phyloP scores from a whole-genome alignment of 2,888 invertebrate genomes.

The Mimumesa dahlbomi region DNA sequence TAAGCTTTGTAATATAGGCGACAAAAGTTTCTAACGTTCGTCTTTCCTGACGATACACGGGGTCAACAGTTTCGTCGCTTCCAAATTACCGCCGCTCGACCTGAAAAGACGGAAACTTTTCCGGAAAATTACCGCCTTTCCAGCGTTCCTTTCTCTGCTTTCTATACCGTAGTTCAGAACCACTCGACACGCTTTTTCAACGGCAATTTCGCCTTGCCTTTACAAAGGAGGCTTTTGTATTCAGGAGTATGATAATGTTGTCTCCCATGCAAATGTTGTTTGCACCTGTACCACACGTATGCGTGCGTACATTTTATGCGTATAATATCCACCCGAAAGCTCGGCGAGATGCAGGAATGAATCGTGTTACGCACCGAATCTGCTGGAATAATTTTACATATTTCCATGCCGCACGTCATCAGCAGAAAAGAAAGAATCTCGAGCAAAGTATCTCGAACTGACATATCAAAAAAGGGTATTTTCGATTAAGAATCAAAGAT shows the following conservation, averaged over 20 bases:
- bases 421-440: background rate
- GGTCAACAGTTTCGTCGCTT: conserved; percentile 50
- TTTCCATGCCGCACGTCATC: conserved; percentile 13
- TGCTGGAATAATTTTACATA: conserved; percentile 58
- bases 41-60: conserved; percentile 30
- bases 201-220: conserved; percentile 51
- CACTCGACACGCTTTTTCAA: conserved; percentile 62
- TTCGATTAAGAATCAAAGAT: too few species aligned
- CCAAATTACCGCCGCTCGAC: conserved; percentile 51
- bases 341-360: conserved; percentile 1
- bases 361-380: conserved; percentile 10
- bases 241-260: conserved; percentile 68
- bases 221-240: conserved; percentile 65
- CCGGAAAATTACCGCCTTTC: conserved; percentile 42
- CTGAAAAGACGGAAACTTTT: conserved; percentile 51
- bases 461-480: too few species aligned
- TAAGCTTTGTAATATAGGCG: background rate
- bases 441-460: too few species aligned
- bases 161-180: conserved; percentile 48
- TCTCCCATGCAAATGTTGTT: conserved; percentile 41
- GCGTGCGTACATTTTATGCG: conserved; percentile 7
- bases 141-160: conserved; percentile 41
- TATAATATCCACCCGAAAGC: background rate
- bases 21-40: conserved; percentile 4
- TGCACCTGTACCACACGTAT: conserved; percentile 23